These are phyloP conservation scores for Sebastolobus altivelis DNA, from an alignment of 2,797 vertebrate genomes.

Conservation along the genomic window DNA sequence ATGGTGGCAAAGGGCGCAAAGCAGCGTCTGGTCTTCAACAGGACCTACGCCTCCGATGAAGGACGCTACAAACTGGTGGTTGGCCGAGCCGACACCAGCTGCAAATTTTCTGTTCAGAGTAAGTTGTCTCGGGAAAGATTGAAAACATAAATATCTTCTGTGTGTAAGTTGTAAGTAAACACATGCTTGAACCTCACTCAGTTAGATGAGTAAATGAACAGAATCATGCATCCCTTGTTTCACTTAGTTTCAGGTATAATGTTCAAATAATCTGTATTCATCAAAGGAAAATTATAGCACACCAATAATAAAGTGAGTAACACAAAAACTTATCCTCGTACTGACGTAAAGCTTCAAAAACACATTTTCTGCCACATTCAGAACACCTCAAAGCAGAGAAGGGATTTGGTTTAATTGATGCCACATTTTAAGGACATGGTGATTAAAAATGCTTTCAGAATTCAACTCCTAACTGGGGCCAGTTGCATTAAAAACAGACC, in stretches of 20 bases:
- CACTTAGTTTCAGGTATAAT: background rate
- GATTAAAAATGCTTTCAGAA: background rate
- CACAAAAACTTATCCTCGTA: background rate
- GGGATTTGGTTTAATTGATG: background rate
- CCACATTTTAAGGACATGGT: background rate
- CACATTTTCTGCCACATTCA: background rate
- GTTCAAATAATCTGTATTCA: background rate
- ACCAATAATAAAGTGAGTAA: background rate
- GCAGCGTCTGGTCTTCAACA: constrained; percentile 92
- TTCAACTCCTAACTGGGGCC: background rate
- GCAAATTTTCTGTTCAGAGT: constrained; percentile 92
- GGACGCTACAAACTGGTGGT: constrained; percentile 92
- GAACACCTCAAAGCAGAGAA: background rate
- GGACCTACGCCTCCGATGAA: constrained; percentile 92
- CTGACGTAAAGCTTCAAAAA: background rate
- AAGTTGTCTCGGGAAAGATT: constrained; percentile 55
- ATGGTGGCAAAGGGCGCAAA: constrained; percentile 94
- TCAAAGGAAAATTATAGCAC: background rate
- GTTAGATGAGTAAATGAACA: background rate
- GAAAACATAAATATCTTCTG: too few relatives aligned
- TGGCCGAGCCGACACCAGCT: constrained; percentile 93
- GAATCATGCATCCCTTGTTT: background rate
- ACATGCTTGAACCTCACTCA: too few relatives aligned
- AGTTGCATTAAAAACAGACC: too few relatives aligned
- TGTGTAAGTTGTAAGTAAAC: too few relatives aligned